phyloP scores from a whole-genome alignment of 2,113 vertebrate species.

The Oceanodroma tethys region DNA sequence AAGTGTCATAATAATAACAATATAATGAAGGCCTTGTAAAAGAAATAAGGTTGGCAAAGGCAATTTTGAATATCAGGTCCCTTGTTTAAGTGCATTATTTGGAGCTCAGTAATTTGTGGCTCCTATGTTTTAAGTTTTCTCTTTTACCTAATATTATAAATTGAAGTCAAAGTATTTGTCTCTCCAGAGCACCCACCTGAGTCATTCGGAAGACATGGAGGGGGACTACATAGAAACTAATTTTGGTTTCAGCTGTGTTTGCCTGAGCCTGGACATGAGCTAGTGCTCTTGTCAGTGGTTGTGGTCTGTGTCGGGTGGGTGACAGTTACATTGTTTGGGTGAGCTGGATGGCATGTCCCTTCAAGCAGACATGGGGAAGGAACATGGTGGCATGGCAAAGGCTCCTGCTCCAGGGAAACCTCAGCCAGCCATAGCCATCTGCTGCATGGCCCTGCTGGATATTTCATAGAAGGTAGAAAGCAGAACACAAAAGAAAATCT shows the following conservation, averaged over 20 bases:
- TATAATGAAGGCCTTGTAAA: neutral
- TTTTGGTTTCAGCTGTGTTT: neutral
- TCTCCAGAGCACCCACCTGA: neutral
- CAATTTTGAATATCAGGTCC: neutral
- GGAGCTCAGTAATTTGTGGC: neutral
- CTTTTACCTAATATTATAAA: neutral
- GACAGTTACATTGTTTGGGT: neutral
- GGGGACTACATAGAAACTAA: neutral
- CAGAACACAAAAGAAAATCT: neutral
- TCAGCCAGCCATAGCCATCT: neutral
- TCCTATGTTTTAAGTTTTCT: neutral
- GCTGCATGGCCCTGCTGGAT: neutral
- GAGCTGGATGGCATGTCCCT: neutral
- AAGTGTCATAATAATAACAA: neutral
- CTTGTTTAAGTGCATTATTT: neutral
- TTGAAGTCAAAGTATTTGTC: neutral
- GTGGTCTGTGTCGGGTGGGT: fast-evolving
- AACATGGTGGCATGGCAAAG: neutral
- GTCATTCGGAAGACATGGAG: neutral
- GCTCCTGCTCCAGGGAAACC: neutral
- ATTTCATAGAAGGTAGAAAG: neutral
- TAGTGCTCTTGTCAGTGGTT: neutral
- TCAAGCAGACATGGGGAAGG: neutral
- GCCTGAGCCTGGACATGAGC: neutral
- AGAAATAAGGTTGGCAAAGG: neutral